phyloP scores from a whole-genome alignment of 2,888 invertebrate genomes.

The Pyrrhopygopsis socrates region DNA sequence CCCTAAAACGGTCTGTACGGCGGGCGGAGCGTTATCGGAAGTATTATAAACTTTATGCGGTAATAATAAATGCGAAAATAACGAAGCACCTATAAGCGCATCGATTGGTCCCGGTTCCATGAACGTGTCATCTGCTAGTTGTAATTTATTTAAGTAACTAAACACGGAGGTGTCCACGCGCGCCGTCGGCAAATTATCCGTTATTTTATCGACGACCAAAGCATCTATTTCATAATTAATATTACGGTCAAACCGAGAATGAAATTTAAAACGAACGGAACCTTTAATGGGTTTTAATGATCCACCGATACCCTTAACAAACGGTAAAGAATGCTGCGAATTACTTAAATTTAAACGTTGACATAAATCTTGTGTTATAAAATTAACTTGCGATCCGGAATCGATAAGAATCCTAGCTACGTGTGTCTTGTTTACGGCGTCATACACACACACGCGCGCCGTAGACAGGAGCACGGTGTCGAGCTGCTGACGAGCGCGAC shows the following conservation, averaged over 20 bases:
- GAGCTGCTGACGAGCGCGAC: neutral
- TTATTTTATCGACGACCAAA: conserved; percentile 41
- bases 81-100: conserved; percentile 30
- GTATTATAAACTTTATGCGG: neutral
- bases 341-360: neutral
- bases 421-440: neutral
- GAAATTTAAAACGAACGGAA: conserved; percentile 15
- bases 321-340: neutral
- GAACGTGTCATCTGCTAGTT: conserved; percentile 63
- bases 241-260: conserved; percentile 42
- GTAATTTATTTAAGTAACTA: conserved; percentile 29
- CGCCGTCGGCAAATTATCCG: conserved; percentile 49
- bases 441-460: conserved; percentile 20
- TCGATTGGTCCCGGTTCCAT: conserved; percentile 52
- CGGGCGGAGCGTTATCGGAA: conserved; percentile 21
- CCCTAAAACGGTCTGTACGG: neutral
- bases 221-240: conserved; percentile 14
- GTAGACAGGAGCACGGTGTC: conserved; percentile 25
- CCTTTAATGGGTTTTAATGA: conserved; percentile 30
- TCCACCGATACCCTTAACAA: conserved; percentile 46
- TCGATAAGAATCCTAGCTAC: conserved; percentile 30
- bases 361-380: conserved; percentile 30
- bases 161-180: conserved; percentile 22
- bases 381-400: conserved; percentile 40
- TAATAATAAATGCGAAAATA: conserved; percentile 62